Evolutionary conservation across 2,797 vertebrate species (phyloP), one percentile per base, ranked within the genome.

Genomic region (Pipistrellus pipistrellus): DNA sequence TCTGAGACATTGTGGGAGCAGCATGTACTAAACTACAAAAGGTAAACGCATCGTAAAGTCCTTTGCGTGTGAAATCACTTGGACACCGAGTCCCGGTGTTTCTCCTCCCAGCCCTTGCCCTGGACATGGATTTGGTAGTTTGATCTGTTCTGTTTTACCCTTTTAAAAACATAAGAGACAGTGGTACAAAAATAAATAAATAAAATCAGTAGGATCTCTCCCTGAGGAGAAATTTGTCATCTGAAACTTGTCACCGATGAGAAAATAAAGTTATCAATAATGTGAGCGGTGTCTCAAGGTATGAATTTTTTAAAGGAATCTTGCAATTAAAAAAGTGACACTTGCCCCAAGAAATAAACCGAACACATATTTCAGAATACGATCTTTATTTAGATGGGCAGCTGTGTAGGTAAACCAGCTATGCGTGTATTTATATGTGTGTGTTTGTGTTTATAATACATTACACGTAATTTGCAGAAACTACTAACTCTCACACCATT

Each of bases 1-100:
- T 87, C 88, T 89, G 73, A 83, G 93, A 44, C 86, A 64, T 93
- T 92, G 59, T 30, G 82, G 55, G 72, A 97, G 81, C 95, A 75
- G 1, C n/a, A 0, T 32, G n/a, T 88, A 88, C 81, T 97, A 88
- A 69, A 59, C 85, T 87, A 8, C 27, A 76, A 78, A 95, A 69
- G 76, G 86, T 96, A 82, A 62, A 91, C 59, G 69, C 80, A 73
- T 15, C 3, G n/a, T 96, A 85, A 91, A 96, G 69, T n/a, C 48
- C 69, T 92, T 66, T n/a, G 6, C 21, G 27, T 0, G 0, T 68
- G 78, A 66, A 14, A 13, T 32, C 64, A 75, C 35, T 83, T 62
- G 38, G 53, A 38, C 89, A 72, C 51, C 2, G 80, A 68, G 76
- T 53, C 20, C 46, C 57, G 32, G 51, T 46, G 80, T 86, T 88